phyloP scores from a whole-genome alignment of 2,888 invertebrate species.

The Drosophila fulvimacula region DNA sequence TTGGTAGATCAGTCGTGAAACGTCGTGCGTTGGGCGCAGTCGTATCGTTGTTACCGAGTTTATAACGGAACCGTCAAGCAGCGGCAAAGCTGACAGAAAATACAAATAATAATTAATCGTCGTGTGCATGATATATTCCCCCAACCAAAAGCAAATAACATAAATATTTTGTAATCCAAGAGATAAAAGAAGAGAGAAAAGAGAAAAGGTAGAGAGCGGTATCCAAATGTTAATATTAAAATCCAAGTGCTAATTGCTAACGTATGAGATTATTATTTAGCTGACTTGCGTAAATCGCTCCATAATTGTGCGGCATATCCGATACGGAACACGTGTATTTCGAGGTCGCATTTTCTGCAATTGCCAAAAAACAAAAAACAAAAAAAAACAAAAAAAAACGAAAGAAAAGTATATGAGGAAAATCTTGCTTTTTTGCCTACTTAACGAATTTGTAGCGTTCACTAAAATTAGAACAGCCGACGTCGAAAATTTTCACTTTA shows the following conservation, averaged over 20 bases:
- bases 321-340: constrained; percentile 57
- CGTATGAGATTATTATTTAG: constrained; percentile 54
- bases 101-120: constrained; percentile 10
- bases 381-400: background rate
- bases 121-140: constrained; percentile 21
- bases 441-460: constrained; percentile 5
- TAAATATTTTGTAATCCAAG: constrained; percentile 19
- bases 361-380: constrained; percentile 43
- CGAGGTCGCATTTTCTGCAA: constrained; percentile 39
- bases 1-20: constrained; percentile 54
- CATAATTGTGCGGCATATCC: constrained; percentile 30
- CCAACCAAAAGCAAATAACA: constrained; percentile 5
- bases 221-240: background rate
- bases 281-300: constrained; percentile 21
- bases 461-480: constrained; percentile 37
- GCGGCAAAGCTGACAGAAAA: constrained; percentile 7
- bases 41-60: constrained; percentile 24
- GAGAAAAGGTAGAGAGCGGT: constrained; percentile 33
- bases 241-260: constrained; percentile 66
- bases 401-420: background rate
- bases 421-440: constrained; percentile 24
- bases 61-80: constrained; percentile 26
- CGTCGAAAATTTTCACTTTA: constrained; percentile 4
- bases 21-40: constrained; percentile 60
- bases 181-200: constrained; percentile 27